Conservation (phyloP, 2,113 vertebrate genomes). For the Pachypanchax playfairii region DNA sequence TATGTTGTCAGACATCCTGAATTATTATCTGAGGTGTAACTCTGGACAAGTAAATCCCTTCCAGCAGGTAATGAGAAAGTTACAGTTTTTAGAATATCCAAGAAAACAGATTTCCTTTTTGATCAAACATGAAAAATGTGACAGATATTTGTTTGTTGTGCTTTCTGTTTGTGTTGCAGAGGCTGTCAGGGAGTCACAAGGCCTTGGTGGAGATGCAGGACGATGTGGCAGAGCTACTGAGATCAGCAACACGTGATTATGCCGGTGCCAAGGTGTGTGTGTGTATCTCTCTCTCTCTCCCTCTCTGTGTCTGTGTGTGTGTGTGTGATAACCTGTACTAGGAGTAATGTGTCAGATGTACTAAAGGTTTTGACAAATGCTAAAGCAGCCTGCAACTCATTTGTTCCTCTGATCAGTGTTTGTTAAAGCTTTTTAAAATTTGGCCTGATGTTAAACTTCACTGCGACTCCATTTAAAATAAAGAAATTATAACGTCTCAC, state of each 20-base stretch:
- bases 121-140: too few relatives aligned
- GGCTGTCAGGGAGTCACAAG: constrained; percentile 93
- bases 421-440: too few relatives aligned
- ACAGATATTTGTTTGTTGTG: too few relatives aligned
- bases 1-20: constrained; percentile 83
- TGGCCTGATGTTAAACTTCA: too few relatives aligned
- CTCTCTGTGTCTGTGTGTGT: constrained; percentile 70
- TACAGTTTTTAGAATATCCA: neutral
- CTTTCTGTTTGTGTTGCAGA: constrained; percentile 73
- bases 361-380: too few relatives aligned
- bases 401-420: too few relatives aligned
- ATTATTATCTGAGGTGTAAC: constrained; percentile 90
- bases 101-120: too few relatives aligned
- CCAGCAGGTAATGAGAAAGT: constrained; percentile 85
- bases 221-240: constrained; percentile 85
- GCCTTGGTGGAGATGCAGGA: constrained; percentile 96
- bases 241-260: constrained; percentile 81
- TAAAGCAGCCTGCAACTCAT: too few relatives aligned
- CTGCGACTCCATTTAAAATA: too few relatives aligned
- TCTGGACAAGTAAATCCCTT: constrained; percentile 88
- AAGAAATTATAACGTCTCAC: too few relatives aligned
- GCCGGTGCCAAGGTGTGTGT: constrained; percentile 87
- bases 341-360: too few relatives aligned
- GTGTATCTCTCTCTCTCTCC: constrained; percentile 10
- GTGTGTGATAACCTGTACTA: constrained; percentile 20